These are phyloP conservation scores for Pangasius sanitwongsei DNA, from an alignment of 2,797 vertebrate species.

Conservation along the genomic window DNA sequence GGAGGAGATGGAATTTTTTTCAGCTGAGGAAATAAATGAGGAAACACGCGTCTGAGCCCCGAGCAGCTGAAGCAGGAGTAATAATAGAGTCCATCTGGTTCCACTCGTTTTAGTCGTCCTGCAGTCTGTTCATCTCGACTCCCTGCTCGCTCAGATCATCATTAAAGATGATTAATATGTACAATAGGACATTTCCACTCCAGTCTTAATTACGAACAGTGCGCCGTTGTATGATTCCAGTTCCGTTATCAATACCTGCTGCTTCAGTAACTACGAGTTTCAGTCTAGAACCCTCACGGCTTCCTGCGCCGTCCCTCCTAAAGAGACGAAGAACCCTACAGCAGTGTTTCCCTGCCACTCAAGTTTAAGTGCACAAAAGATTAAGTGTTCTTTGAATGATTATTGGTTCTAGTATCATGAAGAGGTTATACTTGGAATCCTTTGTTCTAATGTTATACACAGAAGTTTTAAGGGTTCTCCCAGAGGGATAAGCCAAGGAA, in stretches of 20 bases:
- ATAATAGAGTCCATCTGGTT: constrained; percentile 1
- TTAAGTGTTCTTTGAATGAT: background rate
- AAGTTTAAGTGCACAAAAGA: background rate
- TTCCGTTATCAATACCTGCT: background rate
- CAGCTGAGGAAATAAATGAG: constrained; percentile 56
- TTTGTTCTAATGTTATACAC: background rate
- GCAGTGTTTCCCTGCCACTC: background rate
- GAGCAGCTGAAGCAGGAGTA: background rate
- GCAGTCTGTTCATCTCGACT: constrained; percentile 65
- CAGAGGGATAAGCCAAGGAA: background rate
- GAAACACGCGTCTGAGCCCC: constrained; percentile 1
- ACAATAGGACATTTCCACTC: background rate
- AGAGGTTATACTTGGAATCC: background rate
- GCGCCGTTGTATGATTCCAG: background rate
- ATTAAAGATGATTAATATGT: background rate
- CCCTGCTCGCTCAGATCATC: constrained; percentile 62
- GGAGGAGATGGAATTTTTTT: constrained; percentile 58
- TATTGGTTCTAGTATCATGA: background rate
- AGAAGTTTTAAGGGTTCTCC: background rate
- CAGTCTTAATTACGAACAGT: background rate
- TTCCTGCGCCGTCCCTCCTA: background rate
- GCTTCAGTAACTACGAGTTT: background rate
- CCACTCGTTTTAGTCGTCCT: constrained; percentile 58
- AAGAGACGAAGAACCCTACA: background rate
- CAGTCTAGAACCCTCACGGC: background rate